Conservation (phyloP, 2,797 vertebrate species). For the Dermochelys coriacea region DNA sequence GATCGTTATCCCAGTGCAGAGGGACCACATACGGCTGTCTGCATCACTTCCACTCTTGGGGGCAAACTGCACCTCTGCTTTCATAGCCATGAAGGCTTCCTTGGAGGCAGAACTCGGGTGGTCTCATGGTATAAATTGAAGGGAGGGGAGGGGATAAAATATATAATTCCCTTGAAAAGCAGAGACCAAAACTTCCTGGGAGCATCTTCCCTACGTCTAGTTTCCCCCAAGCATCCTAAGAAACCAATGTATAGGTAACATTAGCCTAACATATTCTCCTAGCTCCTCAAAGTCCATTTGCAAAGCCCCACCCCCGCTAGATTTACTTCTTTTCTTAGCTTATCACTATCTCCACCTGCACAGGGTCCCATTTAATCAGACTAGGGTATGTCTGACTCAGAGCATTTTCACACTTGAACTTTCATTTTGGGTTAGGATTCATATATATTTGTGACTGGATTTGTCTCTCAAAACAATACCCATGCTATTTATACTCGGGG, state of each 20-base stretch:
- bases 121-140: not conserved
- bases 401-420: not conserved
- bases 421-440: not conserved
- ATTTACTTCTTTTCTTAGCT: not conserved
- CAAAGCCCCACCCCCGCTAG: not conserved
- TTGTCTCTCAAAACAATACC: not conserved
- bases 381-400: not conserved
- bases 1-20: not conserved
- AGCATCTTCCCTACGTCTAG: not conserved
- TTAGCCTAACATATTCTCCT: not conserved
- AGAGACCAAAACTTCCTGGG: not conserved
- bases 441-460: not conserved
- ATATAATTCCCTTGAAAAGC: not conserved
- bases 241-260: not conserved
- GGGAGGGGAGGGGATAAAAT: too few species aligned
- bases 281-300: not conserved
- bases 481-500: not conserved
- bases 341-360: not conserved
- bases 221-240: not conserved
- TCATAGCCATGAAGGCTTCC: not conserved
- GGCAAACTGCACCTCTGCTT: not conserved
- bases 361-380: not conserved
- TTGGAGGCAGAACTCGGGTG: not conserved
- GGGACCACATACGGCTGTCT: accelerated
- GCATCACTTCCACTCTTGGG: not conserved